Evolutionary conservation across 2,113 vertebrate genomes (phyloP).

Genomic region (Cryptomyrus ogoouensis): DNA sequence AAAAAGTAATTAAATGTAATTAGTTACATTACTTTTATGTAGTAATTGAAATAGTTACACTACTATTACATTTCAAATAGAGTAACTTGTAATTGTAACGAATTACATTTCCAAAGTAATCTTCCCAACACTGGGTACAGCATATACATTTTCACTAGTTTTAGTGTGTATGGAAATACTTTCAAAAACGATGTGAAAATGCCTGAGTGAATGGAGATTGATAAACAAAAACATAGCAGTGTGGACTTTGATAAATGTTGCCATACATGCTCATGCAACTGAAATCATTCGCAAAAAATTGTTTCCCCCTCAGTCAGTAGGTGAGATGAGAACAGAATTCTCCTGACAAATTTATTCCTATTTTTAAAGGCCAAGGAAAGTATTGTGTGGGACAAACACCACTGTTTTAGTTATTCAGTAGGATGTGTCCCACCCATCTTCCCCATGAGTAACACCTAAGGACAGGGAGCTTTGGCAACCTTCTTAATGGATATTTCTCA

Average conservation of each 20-base stretch:
- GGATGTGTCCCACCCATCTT: neutral
- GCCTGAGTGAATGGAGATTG: neutral
- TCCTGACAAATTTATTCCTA: neutral
- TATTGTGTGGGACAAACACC: neutral
- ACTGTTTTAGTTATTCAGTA: neutral
- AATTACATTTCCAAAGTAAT: too few relatives aligned
- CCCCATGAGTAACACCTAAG: neutral
- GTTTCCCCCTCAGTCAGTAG: neutral
- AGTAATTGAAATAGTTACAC: too few relatives aligned
- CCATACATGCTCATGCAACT: neutral
- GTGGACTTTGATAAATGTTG: neutral
- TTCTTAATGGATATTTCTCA: neutral
- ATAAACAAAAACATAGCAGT: neutral
- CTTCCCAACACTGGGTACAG: neutral
- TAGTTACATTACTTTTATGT: too few relatives aligned
- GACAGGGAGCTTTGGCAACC: neutral
- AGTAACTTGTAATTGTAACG: too few relatives aligned
- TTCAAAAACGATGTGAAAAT: neutral
- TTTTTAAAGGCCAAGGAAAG: neutral
- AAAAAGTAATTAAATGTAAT: too few relatives aligned
- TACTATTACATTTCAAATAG: too few relatives aligned
- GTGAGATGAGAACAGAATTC: neutral
- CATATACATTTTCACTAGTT: neutral
- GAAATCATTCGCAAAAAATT: neutral
- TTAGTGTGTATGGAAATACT: neutral